Conservation (phyloP, 2,113 vertebrate genomes). For the Dipodomys ordii region DNA sequence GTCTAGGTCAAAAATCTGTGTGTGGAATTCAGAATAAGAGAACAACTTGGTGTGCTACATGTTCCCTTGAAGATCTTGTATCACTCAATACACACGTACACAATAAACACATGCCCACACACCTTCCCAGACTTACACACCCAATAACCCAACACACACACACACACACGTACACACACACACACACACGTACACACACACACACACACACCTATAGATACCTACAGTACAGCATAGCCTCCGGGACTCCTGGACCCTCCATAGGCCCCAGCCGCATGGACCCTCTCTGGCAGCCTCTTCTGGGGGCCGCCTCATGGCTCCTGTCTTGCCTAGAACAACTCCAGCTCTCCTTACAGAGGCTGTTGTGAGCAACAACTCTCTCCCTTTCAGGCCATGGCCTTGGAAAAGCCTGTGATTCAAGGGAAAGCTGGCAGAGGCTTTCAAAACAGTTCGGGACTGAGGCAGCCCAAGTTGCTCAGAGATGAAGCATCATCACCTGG, state of each 20-base stretch:
- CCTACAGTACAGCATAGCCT: slow-evolving; percentile 67
- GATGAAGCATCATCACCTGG: not conserved
- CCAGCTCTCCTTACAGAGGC: slow-evolving; percentile 39
- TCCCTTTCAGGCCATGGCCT: slow-evolving; percentile 56
- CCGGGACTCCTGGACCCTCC: slow-evolving; percentile 41
- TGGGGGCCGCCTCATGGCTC: slow-evolving; percentile 62
- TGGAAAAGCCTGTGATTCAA: not conserved
- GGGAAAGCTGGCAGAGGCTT: slow-evolving; percentile 26
- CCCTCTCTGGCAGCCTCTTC: slow-evolving; percentile 4
- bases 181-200: not conserved
- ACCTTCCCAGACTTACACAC: not conserved
- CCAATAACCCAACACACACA: not conserved
- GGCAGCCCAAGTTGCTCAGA: not conserved
- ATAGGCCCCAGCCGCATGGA: slow-evolving; percentile 51
- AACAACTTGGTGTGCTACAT: not conserved
- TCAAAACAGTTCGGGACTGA: slow-evolving; percentile 26
- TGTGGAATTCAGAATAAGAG: slow-evolving; percentile 38
- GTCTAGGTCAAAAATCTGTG: not conserved
- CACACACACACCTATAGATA: slow-evolving; percentile 44
- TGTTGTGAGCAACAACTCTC: not conserved
- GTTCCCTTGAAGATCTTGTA: not conserved
- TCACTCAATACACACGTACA: not conserved
- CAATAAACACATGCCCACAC: not conserved
- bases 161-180: not conserved
- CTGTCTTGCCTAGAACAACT: not conserved